Evolutionary conservation across 1,140 invertebrate species (phyloP).

Genomic region (Maniola jurtina): DNA sequence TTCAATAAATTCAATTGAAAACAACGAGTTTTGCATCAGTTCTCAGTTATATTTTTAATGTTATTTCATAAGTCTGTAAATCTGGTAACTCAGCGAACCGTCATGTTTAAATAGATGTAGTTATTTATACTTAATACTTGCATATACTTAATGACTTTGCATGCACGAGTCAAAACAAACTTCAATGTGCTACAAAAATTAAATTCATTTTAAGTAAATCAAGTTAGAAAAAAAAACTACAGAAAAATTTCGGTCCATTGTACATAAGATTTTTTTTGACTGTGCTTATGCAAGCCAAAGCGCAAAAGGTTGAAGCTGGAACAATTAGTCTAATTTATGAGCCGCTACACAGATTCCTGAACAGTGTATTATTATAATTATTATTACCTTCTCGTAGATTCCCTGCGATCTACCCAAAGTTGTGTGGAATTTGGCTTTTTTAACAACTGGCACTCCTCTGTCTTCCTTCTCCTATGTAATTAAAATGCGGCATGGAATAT

Average conservation of each 20-base stretch:
- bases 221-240: background rate
- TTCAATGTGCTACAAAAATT: background rate
- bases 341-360: constrained; percentile 36
- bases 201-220: background rate
- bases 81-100: constrained; percentile 60
- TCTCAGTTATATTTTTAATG: background rate
- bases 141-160: constrained; percentile 28
- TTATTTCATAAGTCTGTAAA: constrained; percentile 24
- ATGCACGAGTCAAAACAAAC: constrained; percentile 24
- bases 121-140: constrained; percentile 22
- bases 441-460: background rate
- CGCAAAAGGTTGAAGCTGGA: constrained; percentile 72
- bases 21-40: background rate
- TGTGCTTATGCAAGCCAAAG: constrained; percentile 22
- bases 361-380: constrained; percentile 12
- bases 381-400: constrained; percentile 6
- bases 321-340: constrained; percentile 54
- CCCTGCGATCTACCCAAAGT: background rate
- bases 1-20: no score
- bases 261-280: constrained; percentile 22
- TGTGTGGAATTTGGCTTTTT: background rate
- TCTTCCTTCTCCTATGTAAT: background rate
- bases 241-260: background rate
- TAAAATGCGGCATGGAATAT: background rate
- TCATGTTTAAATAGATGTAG: constrained; percentile 57